Base-by-base conservation (phyloP, 35 echinoderm and acorn worm species). In the Diadema setosum region DNA sequence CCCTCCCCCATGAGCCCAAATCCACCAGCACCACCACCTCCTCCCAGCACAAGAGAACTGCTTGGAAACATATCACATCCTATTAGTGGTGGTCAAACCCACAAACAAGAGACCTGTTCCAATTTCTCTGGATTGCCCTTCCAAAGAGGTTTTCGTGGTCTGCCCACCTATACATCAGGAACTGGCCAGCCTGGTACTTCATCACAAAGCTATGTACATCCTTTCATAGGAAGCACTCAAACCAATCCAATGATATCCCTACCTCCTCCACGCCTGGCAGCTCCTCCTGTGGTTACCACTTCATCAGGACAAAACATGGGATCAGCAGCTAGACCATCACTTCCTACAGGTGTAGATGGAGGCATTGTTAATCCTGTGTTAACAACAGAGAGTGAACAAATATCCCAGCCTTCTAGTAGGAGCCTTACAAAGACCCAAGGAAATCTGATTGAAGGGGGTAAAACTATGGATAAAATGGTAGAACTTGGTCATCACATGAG, bases 1-100 rank as follows among this genome's bases (percentile, higher is more conserved):
- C 20, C 73, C 25, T 78, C 73, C 40, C 73, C 73, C 24, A 78
- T 44, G 40, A 78, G 73, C 73, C 73, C 73, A 9, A 39, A 78
- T 78, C 73, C 73, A 41, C 73, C 73, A 78, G 73, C 73, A n/a
- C 73, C 73, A 43, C 73, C 73, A 44, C 73, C 73, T 44, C 73
- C 73, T 78, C 73, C 73, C 39, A 78, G 73, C 44, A 78, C 73
- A 31, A 6, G 73, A 44, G 73, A 78, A 20, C 73, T 78, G 1
- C 37, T 78, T 7, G 73, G 73, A 7, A 78, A 78, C 73, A 78
- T 78, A 7, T 78, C 73, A 17, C 73, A 78, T 78, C 73, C 73
- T 12, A 78, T 78, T 44, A 78, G 73, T 78, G 73, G 35, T 16
- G 73, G 73, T 41, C 73, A 78, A 6, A 44, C 25, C 44, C 14